Percentiles rank a stretch among this genome's conserved stretches.
Conservation (phyloP, 1,140 invertebrate species). For the Temnothorax curvispinosus region DNA sequence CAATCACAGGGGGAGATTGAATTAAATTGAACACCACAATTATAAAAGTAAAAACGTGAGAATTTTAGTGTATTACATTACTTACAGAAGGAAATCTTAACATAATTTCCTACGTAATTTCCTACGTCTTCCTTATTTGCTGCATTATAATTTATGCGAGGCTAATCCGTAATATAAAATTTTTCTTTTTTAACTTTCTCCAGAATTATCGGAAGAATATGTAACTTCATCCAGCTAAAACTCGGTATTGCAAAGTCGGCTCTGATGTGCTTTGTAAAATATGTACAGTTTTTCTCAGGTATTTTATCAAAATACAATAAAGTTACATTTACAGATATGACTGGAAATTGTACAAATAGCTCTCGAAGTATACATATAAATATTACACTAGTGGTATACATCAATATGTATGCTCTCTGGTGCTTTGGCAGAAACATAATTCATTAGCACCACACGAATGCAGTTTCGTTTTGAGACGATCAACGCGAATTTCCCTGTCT, state of each 20-base stretch:
- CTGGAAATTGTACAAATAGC: slow-evolving; percentile 74
- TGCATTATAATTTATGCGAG: neutral
- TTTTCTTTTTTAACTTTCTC: neutral
- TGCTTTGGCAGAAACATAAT: slow-evolving; percentile 77
- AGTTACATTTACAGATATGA: slow-evolving; percentile 59
- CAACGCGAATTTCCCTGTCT: slow-evolving; percentile 54
- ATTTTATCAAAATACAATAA: slow-evolving; percentile 46
- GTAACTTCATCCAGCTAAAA: neutral
- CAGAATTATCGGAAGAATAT: neutral
- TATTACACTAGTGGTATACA: slow-evolving; percentile 76
- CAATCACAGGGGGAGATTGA: slow-evolving; percentile 51
- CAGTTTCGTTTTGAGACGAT: slow-evolving; percentile 66
- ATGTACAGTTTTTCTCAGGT: slow-evolving; percentile 56
- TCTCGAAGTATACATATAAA: slow-evolving; percentile 78
- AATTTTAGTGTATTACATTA: slow-evolving; percentile 78
- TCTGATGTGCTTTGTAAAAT: slow-evolving; percentile 20
- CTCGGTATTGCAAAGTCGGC: neutral
- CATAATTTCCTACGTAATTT: neutral
- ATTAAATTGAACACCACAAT: slow-evolving; percentile 70
- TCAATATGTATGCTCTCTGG: slow-evolving; percentile 63
- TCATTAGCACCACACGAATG: slow-evolving; percentile 78
- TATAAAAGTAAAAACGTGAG: slow-evolving; percentile 80
- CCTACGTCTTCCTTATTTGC: neutral
- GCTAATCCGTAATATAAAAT: neutral
- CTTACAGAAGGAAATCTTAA: slow-evolving; percentile 71